A percentile compares a stretch with the other conserved stretches of the same genome.
phyloP scores from a whole-genome alignment of 2,113 vertebrate species.

The Agapornis roseicollis region DNA sequence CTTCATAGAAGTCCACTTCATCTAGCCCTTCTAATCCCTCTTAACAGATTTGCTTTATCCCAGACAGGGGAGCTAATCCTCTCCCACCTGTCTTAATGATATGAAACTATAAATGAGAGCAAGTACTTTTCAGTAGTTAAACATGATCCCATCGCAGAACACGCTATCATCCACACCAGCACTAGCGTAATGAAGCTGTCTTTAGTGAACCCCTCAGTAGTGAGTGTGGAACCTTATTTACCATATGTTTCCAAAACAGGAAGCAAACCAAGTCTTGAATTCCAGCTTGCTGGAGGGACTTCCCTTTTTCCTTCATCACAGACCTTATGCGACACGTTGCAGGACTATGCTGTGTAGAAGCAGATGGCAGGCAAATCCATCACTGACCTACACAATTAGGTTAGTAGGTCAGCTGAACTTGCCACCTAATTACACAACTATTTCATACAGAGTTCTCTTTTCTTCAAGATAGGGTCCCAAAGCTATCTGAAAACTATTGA shows the following conservation, averaged over 20 bases:
- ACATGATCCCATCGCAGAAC: not conserved
- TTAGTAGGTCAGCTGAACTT: constrained; percentile 18
- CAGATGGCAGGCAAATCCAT: constrained; percentile 24
- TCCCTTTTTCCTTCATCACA: not conserved
- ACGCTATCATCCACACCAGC: fast-evolving
- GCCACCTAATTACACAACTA: not conserved
- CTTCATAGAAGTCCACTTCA: constrained; percentile 29
- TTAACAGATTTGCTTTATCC: constrained; percentile 47
- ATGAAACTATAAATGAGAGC: not conserved
- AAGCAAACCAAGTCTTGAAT: not conserved
- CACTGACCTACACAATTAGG: not conserved
- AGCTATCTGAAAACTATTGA: not conserved
- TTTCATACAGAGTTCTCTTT: not conserved
- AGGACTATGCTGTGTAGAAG: not conserved
- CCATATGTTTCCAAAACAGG: not conserved
- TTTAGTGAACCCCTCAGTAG: not conserved
- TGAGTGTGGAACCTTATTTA: not conserved
- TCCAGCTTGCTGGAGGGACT: not conserved
- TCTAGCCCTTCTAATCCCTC: constrained; percentile 32
- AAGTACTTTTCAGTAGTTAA: not conserved
- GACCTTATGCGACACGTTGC: fast-evolving
- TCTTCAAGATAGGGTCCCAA: not conserved
- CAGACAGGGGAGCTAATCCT: constrained; percentile 34
- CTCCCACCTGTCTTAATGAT: constrained; percentile 35
- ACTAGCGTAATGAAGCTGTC: fast-evolving